These are phyloP conservation scores for Gymnobelideus leadbeateri DNA, from an alignment of 2,113 vertebrate genomes.

Conservation along the genomic window DNA sequence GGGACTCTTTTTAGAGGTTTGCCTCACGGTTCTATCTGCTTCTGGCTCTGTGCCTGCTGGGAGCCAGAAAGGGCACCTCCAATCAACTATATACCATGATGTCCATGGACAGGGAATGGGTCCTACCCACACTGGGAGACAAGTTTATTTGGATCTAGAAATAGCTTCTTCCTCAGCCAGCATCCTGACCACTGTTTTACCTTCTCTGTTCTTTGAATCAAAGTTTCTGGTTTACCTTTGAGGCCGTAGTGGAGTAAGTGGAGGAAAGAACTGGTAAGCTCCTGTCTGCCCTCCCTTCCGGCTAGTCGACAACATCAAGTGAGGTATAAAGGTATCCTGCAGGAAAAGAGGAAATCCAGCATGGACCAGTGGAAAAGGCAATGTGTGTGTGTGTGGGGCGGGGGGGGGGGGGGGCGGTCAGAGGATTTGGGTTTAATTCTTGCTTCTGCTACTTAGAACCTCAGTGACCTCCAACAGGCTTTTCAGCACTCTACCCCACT, in stretches of 20 bases:
- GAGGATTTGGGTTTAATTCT: not conserved
- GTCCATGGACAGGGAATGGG: not conserved
- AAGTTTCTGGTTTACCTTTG: not conserved
- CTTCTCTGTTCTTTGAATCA: not conserved
- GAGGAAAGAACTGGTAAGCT: constrained; percentile 32
- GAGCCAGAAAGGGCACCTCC: not conserved
- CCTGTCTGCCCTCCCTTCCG: not conserved
- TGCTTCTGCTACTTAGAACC: not conserved
- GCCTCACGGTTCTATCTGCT: not conserved
- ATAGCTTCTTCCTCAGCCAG: not conserved
- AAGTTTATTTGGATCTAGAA: constrained; percentile 61
- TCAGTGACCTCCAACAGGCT: not conserved
- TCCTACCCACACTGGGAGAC: not conserved
- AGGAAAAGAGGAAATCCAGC: not conserved
- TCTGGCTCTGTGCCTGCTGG: not conserved
- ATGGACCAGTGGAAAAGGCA: not conserved
- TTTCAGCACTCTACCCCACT: not conserved
- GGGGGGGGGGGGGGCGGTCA: not conserved
- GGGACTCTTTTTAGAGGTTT: not conserved
- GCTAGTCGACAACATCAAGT: not conserved
- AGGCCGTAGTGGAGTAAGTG: rapidly evolving
- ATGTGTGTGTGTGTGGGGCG: too few relatives aligned
- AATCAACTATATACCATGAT: not conserved
- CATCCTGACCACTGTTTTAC: not conserved
- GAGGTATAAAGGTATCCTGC: constrained; percentile 65